Evolutionary conservation across 2,113 vertebrate species (phyloP).

Genomic region (Peromyscus maniculatus): DNA sequence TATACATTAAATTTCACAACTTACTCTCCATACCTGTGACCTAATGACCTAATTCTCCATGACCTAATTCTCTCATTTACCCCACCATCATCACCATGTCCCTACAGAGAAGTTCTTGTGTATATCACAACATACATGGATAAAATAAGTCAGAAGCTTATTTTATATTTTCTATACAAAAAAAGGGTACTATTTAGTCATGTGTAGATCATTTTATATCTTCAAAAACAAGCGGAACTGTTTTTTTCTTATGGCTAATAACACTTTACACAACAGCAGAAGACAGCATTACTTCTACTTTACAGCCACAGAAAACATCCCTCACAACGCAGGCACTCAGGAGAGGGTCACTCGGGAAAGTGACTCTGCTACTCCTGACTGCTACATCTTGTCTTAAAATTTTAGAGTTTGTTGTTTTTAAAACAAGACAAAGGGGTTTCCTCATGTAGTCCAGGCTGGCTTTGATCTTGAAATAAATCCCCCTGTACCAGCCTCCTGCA

Average conservation of each 20-base stretch:
- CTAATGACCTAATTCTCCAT: too few relatives aligned
- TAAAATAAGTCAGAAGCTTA: not conserved
- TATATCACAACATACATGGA: not conserved
- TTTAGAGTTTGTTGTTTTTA: not conserved
- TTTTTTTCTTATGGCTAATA: not conserved
- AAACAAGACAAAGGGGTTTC: not conserved
- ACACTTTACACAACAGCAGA: not conserved
- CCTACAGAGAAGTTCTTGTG: not conserved
- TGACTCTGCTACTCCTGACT: not conserved
- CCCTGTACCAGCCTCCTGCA: not conserved
- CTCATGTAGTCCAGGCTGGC: not conserved
- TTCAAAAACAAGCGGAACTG: not conserved
- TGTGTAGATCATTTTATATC: not conserved
- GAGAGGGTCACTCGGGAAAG: not conserved
- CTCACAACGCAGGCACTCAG: not conserved
- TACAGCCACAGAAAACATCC: not conserved
- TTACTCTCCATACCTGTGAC: not conserved
- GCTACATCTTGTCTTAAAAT: not conserved
- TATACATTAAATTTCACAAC: not conserved
- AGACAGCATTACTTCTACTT: not conserved
- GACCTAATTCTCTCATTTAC: not conserved
- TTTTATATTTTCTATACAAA: not conserved
- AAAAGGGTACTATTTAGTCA: not conserved
- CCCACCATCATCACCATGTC: not conserved
- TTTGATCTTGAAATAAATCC: not conserved